phyloP scores from a whole-genome alignment of 2,797 vertebrate genomes.

The Rhinichthys osculus region DNA sequence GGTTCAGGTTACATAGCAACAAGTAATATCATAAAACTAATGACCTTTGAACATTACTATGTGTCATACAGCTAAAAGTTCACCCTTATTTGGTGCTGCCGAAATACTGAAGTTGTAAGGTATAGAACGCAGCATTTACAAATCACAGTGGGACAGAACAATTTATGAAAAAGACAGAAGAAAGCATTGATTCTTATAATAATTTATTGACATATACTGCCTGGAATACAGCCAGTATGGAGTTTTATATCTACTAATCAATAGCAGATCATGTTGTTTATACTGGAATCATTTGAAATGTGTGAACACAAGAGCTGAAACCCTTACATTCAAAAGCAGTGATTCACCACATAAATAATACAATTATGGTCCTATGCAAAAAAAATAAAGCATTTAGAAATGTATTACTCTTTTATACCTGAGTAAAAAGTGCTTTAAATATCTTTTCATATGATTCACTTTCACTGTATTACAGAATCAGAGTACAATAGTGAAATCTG shows the following conservation, averaged over 20 bases:
- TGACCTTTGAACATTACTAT: constrained; percentile 15
- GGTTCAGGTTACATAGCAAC: not conserved
- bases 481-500: constrained; percentile 68
- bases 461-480: constrained; percentile 52
- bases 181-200: not conserved
- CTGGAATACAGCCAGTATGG: not conserved
- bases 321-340: constrained; percentile 1
- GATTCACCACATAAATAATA: not conserved
- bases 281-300: constrained; percentile 7
- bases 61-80: not conserved
- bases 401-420: not conserved
- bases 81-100: not conserved
- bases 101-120: not conserved
- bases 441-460: not conserved
- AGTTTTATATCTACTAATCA: constrained; percentile 16
- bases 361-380: not conserved
- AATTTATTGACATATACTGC: not conserved
- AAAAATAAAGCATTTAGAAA: not conserved
- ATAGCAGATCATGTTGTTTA: constrained; percentile 17
- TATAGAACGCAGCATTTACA: not conserved
- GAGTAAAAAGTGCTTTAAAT: not conserved
- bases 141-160: not conserved
- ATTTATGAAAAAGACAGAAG: not conserved
- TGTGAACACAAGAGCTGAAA: not conserved
- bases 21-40: not conserved